Evolutionary conservation across 2,113 vertebrate genomes (phyloP).

Genomic region (Grammatotria lemairii): DNA sequence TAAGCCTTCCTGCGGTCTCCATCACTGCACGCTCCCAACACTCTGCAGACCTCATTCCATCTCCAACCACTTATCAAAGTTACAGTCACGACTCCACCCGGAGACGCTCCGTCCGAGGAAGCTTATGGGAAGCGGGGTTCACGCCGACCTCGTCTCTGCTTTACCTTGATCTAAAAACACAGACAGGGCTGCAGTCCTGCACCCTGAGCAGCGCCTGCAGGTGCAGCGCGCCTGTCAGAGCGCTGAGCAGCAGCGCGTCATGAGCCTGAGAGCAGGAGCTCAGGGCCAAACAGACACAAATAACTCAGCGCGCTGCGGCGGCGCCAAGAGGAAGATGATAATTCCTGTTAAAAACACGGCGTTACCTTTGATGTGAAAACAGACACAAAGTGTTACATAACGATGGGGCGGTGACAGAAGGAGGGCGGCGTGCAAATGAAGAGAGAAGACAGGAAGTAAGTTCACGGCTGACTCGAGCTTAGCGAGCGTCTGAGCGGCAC

Average conservation of each 20-base stretch:
- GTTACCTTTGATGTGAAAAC: background rate
- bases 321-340: background rate
- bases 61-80: background rate
- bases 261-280: background rate
- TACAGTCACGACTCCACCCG: background rate
- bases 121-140: background rate
- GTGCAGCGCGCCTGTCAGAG: background rate
- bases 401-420: background rate
- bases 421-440: background rate
- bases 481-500: background rate
- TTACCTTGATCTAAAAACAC: background rate
- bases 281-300: background rate
- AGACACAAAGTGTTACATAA: background rate
- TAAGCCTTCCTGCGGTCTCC: background rate
- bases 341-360: background rate
- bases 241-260: background rate
- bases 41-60: background rate
- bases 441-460: background rate
- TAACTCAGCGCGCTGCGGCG: background rate
- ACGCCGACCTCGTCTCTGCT: background rate
- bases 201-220: background rate
- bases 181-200: rapidly evolving
- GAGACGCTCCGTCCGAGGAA: background rate
- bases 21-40: background rate
- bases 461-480: background rate